Evolutionary conservation across 2,797 vertebrate genomes (phyloP).

Genomic region (Hozukius guyotensis): DNA sequence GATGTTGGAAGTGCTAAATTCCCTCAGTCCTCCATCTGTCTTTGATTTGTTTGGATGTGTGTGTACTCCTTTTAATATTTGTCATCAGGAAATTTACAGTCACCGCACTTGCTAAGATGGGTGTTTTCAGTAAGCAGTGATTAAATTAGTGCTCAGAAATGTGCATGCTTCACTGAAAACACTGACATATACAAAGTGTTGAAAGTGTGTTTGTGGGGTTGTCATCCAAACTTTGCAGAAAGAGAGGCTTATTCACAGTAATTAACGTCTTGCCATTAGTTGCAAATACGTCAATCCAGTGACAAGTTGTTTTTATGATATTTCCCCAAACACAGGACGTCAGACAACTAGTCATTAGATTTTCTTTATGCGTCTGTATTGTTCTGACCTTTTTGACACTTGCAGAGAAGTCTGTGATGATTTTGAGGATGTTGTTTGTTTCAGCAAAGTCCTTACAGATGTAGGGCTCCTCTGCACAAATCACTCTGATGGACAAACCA

Average conservation of each 20-base stretch:
- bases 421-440: conserved; percentile 99
- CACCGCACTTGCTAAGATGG: background rate
- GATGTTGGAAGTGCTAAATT: background rate
- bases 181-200: background rate
- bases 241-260: background rate
- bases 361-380: background rate
- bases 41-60: background rate
- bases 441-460: conserved; percentile 98
- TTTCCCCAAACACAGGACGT: background rate
- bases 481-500: conserved; percentile 96
- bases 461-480: conserved; percentile 98
- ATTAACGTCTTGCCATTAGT: background rate
- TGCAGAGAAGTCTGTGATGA: conserved; percentile 96
- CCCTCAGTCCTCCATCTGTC: background rate
- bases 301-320: background rate
- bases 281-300: background rate
- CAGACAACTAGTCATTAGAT: background rate
- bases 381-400: conserved; percentile 95
- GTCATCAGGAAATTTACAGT: background rate
- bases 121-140: background rate
- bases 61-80: background rate
- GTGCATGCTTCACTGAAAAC: background rate
- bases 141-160: background rate
- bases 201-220: background rate
- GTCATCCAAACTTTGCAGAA: background rate